These are phyloP conservation scores for Pontoporia blainvillei DNA, from an alignment of 2,113 vertebrate genomes.

Conservation along the genomic window DNA sequence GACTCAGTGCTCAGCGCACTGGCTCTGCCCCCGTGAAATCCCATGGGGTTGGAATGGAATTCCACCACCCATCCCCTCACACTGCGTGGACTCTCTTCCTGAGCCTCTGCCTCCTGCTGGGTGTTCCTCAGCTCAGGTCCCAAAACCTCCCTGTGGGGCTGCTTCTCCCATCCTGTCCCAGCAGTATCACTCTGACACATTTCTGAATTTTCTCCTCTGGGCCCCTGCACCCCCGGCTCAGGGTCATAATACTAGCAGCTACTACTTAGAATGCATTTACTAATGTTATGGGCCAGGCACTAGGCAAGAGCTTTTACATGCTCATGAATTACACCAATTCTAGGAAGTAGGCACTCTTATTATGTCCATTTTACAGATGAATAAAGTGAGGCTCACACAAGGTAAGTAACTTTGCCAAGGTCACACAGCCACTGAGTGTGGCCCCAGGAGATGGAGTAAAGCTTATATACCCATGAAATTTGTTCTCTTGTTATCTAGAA, in stretches of 20 bases:
- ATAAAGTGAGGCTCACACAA: neutral
- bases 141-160: neutral
- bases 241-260: neutral
- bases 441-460: neutral
- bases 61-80: neutral
- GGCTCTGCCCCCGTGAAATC: neutral
- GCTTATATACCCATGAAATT: neutral
- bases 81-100: neutral
- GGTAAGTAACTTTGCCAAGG: neutral
- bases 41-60: neutral
- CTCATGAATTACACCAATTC: neutral
- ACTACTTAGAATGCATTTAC: neutral
- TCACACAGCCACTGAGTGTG: neutral
- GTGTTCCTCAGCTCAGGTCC: neutral
- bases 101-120: neutral
- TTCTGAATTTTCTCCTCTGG: neutral
- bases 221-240: neutral
- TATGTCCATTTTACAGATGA: neutral
- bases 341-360: neutral
- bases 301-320: neutral
- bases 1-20: neutral
- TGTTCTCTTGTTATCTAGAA: neutral
- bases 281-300: neutral
- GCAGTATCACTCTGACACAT: neutral
- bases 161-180: neutral